phyloP scores from a whole-genome alignment of 2,113 vertebrate genomes.

The Thunnus thynnus region DNA sequence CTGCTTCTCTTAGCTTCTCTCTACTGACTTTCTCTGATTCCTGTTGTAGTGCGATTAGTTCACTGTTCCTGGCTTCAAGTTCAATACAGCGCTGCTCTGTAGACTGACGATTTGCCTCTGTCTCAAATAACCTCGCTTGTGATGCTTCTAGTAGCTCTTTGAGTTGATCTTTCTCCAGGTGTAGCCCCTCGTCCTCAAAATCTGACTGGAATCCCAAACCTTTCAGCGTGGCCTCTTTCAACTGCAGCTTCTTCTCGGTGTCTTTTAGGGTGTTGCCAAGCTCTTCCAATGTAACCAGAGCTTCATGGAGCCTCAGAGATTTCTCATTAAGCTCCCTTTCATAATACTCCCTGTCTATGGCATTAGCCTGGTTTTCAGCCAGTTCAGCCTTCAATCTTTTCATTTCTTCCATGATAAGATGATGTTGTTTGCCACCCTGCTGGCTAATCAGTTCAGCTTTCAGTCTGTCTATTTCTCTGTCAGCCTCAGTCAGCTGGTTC shows the following conservation, averaged over 20 bases:
- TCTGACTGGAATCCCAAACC: slow-evolving; percentile 83
- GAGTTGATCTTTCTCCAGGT: slow-evolving; percentile 73
- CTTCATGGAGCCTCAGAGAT: slow-evolving; percentile 84
- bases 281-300: slow-evolving; percentile 82
- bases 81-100: slow-evolving; percentile 69
- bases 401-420: slow-evolving; percentile 72
- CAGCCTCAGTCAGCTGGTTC: slow-evolving; percentile 87
- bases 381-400: slow-evolving; percentile 77
- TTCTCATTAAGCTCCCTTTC: slow-evolving; percentile 84
- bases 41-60: slow-evolving; percentile 69
- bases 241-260: slow-evolving; percentile 85
- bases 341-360: slow-evolving; percentile 80
- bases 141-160: slow-evolving; percentile 71
- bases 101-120: slow-evolving; percentile 64
- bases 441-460: slow-evolving; percentile 81
- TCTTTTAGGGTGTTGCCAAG: slow-evolving; percentile 83
- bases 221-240: slow-evolving; percentile 86
- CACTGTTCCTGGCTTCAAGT: slow-evolving; percentile 73
- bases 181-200: slow-evolving; percentile 58
- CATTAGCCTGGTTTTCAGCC: slow-evolving; percentile 76
- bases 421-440: slow-evolving; percentile 77
- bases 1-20: slow-evolving; percentile 68
- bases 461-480: slow-evolving; percentile 86
- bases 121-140: slow-evolving; percentile 73
- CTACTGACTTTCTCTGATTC: slow-evolving; percentile 60